Percentiles rank a stretch among this genome's conserved stretches.
Evolutionary conservation across 2,888 invertebrate genomes (phyloP).

Genomic region (Xestoiulus laeticollis): DNA sequence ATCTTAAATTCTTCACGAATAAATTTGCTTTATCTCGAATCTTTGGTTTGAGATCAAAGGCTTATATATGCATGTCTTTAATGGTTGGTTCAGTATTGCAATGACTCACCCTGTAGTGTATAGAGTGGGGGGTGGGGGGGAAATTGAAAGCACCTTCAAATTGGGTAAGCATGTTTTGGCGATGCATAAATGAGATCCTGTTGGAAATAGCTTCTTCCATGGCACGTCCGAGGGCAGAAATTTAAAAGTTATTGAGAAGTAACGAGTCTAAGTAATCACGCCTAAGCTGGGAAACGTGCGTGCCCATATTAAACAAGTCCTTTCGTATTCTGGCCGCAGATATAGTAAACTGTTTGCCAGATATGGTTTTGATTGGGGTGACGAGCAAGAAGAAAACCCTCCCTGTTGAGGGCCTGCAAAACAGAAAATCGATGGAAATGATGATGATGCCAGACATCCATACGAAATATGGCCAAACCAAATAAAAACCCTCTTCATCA

Average conservation of each 20-base stretch:
- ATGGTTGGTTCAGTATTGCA: too few species aligned
- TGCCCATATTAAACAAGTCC: not conserved
- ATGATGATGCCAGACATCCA: not conserved
- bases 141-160: not conserved
- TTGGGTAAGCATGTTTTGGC: not conserved
- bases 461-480: not conserved
- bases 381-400: not conserved
- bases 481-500: not conserved
- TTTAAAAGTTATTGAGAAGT: constrained; percentile 31
- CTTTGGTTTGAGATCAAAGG: too few species aligned
- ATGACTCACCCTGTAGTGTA: not conserved
- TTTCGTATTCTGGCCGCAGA: not conserved
- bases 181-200: constrained; percentile 17
- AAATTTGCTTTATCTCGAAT: too few species aligned
- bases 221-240: not conserved
- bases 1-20: too few species aligned
- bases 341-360: not conserved
- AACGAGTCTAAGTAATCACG: constrained; percentile 34
- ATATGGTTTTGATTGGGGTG: not conserved
- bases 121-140: too few species aligned
- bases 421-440: not conserved
- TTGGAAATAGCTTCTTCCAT: not conserved
- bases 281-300: not conserved
- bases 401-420: not conserved
- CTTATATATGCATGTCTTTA: too few species aligned